Percentiles rank a stretch among this genome's conserved stretches.
Evolutionary conservation across 2,797 vertebrate species (phyloP).

Genomic region (Aplochiton taeniatus): DNA sequence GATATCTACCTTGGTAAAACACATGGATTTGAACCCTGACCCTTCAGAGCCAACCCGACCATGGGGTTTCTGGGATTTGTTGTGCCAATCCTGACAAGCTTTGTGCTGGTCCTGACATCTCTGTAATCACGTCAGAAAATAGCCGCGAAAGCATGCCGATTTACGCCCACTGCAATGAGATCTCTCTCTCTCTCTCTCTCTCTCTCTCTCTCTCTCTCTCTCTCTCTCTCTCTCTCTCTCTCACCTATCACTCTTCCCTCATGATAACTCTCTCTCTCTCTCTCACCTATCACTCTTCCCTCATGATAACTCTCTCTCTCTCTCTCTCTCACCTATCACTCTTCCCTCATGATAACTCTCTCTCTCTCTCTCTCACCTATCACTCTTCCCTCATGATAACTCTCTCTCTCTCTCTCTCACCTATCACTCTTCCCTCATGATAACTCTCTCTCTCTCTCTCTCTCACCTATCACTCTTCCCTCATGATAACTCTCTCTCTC

Average conservation of each 20-base stretch:
- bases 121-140: too few relatives aligned
- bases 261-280: background rate
- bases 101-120: too few relatives aligned
- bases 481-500: background rate
- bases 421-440: conserved; percentile 4
- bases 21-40: background rate
- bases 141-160: too few relatives aligned
- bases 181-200: too few relatives aligned
- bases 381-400: background rate
- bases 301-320: background rate
- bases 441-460: conserved; percentile 2
- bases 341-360: background rate
- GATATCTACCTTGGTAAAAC: conserved; percentile 95
- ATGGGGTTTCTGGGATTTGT: too few relatives aligned
- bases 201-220: background rate
- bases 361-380: conserved; percentile 19
- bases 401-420: background rate
- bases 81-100: too few relatives aligned
- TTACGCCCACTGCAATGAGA: too few relatives aligned
- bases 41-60: too few relatives aligned
- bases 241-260: conserved; percentile 5
- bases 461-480: conserved; percentile 10
- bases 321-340: conserved; percentile 18
- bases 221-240: conserved; percentile 5
- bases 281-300: too few relatives aligned